Conservation (phyloP, 2,113 vertebrate genomes). For the Epinephelus cyanopodus region DNA sequence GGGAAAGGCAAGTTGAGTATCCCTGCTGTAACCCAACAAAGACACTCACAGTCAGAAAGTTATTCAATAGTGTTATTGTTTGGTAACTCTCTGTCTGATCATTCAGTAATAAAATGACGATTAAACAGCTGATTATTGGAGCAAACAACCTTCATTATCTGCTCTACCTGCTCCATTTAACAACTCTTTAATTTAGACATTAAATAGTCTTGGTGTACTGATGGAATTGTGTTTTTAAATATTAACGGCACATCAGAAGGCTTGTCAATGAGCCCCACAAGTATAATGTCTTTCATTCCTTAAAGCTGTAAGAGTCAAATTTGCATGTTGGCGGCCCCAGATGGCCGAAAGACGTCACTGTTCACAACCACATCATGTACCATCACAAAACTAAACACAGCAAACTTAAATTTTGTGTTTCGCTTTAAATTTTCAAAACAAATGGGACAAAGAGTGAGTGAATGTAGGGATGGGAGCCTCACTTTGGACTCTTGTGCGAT, state of each 20-base stretch:
- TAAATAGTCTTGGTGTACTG: background rate
- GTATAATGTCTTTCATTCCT: background rate
- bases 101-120: background rate
- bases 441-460: background rate
- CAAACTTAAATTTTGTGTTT: background rate
- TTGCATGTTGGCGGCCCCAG: background rate
- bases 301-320: background rate
- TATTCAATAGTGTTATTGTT: background rate
- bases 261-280: no score
- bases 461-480: background rate
- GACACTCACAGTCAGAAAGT: background rate
- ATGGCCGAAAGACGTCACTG: slow-evolving; percentile 12
- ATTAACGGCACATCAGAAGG: background rate
- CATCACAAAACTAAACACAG: background rate
- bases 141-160: background rate
- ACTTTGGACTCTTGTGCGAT: background rate
- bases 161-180: background rate
- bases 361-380: background rate
- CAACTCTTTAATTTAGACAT: background rate
- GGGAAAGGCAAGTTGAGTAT: no score
- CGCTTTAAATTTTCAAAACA: background rate
- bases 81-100: background rate
- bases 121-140: background rate
- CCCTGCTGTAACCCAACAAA: background rate
- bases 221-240: background rate